These are phyloP conservation scores for Nerophis ophidion DNA, from an alignment of 2,113 vertebrate genomes.

Conservation along the genomic window DNA sequence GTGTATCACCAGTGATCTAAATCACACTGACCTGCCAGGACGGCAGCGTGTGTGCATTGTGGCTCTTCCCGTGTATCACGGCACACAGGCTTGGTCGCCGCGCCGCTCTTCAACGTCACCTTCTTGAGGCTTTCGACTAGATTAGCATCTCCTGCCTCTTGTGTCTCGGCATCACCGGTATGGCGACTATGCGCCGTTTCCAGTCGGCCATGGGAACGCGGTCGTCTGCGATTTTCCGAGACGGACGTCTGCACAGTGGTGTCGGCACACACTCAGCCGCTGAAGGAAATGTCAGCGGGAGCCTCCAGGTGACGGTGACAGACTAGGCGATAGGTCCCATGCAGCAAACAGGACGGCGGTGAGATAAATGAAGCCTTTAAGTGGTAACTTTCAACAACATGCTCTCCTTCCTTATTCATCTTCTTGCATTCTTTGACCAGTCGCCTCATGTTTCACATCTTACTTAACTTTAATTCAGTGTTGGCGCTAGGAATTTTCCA, in stretches of 20 bases:
- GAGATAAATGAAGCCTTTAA: constrained; percentile 54
- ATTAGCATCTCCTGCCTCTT: constrained; percentile 10
- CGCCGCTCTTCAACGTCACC: constrained; percentile 9
- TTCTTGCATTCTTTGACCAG: not conserved
- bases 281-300: constrained; percentile 66
- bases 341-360: constrained; percentile 14
- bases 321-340: constrained; percentile 31
- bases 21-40: constrained; percentile 37
- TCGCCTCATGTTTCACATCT: not conserved
- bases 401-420: constrained; percentile 4
- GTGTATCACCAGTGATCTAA: not conserved
- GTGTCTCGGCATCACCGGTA: constrained; percentile 49
- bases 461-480: constrained; percentile 4
- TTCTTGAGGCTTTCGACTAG: constrained; percentile 12
- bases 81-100: constrained; percentile 11
- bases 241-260: constrained; percentile 46
- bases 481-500: too few relatives aligned
- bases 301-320: constrained; percentile 42
- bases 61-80: constrained; percentile 7
- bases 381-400: constrained; percentile 42
- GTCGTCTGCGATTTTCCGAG: constrained; percentile 30
- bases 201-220: constrained; percentile 42
- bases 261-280: constrained; percentile 52
- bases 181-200: constrained; percentile 28
- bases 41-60: constrained; percentile 22